Evolutionary conservation across 2,888 invertebrate species (phyloP).

Genomic region (Mesodorylaimus sp.): DNA sequence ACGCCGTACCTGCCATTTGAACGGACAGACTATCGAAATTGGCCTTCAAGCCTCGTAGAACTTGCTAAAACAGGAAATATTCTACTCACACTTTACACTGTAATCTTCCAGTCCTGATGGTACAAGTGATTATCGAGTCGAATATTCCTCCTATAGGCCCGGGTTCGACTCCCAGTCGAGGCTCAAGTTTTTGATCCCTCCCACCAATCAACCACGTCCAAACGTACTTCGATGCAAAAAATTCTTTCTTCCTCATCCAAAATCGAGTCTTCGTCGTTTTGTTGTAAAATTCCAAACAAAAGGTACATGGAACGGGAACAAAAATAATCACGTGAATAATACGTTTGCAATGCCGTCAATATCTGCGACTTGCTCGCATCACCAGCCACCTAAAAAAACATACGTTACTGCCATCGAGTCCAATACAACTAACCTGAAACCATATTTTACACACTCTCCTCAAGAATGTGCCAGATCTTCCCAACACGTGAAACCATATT

Average conservation of each 20-base stretch:
- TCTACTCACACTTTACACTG: too few relatives aligned
- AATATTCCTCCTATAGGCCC: too few relatives aligned
- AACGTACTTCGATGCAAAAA: neutral
- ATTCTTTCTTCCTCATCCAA: neutral
- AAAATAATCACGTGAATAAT: constrained; percentile 3
- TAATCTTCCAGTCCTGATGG: too few relatives aligned
- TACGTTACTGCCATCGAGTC: too few relatives aligned
- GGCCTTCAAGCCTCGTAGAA: constrained; percentile 31
- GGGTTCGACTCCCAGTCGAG: too few relatives aligned
- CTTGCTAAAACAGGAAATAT: constrained; percentile 26
- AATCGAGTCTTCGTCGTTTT: neutral
- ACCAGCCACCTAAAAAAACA: constrained; percentile 37
- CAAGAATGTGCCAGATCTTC: too few relatives aligned
- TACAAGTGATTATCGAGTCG: too few relatives aligned
- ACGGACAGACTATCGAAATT: constrained; percentile 41
- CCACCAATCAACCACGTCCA: too few relatives aligned
- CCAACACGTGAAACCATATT: too few relatives aligned
- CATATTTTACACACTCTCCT: too few relatives aligned
- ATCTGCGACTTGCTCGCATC: constrained; percentile 28
- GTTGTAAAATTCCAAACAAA: neutral
- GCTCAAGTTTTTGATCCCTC: too few relatives aligned
- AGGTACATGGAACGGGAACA: constrained; percentile 1
- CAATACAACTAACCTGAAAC: too few relatives aligned
- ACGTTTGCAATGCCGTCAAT: constrained; percentile 1
- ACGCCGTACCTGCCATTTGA: constrained; percentile 55